Base-by-base conservation (phyloP, 37 sponge, comb jelly and placozoan genomes). In the Lycopodina hypogea region DNA sequence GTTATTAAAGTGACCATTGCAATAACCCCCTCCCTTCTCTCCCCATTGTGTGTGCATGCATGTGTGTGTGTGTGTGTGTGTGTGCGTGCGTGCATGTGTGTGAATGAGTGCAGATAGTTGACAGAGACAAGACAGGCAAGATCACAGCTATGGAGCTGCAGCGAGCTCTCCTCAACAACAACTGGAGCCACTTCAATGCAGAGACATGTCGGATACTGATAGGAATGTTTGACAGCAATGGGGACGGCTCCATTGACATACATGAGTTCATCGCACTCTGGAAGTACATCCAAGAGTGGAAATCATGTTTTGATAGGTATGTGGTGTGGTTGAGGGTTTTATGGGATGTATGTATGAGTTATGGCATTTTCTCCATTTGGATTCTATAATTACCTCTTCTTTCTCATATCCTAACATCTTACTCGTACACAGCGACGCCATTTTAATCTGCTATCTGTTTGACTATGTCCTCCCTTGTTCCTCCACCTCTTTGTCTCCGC, bases 271-370 rank as follows among this genome's bases (percentile, higher is more conserved):
- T 81, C 21, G 66, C 88, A 17, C 86, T 96, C 24, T 93, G 93
- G 96, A 90, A 96, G 71, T 96, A 96, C 65, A 76, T 96, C 1
- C 85, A 96, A 57, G 93, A 96, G 56, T 96, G 96, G 96, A 84
- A 82, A 26, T 50, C 69, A 11, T 96, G 96, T 57, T 96, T 96
- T 87, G 91, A 96, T 37, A 90, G 81, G 95, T 94, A 42, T 19
- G 84, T 74, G 17, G 32, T n/a, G n/a, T n/a, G n/a, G 14, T 2
- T 11, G 11, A 22, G 70, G 41, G 11, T 29, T 69, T 40, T 53
- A 51, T 72, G 8, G 52, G 28, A 21, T 23, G 42, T 28, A 12
- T 68, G 41, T 68, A 24, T 62, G 8, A 62, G 15, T 8, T 24
- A n/a, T 8, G n/a, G 64, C n/a, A n/a, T n/a, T n/a, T n/a, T n/a